Base-by-base conservation (phyloP, 1,140 invertebrate genomes). In the Neotoxoptera formosana region DNA sequence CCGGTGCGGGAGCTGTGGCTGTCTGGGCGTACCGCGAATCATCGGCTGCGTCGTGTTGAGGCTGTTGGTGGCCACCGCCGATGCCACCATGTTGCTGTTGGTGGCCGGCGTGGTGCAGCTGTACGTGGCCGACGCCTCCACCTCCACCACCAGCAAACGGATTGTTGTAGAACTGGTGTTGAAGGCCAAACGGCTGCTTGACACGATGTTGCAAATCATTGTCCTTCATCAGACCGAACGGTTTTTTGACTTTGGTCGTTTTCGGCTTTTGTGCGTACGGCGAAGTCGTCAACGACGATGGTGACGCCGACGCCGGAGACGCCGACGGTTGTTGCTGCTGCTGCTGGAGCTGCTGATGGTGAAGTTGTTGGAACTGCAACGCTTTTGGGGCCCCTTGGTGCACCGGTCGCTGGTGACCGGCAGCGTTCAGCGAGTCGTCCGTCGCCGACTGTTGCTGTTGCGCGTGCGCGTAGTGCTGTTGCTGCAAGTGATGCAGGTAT, bases 401-500 rank as follows among this genome's bases (percentile, higher is more conserved):
- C 36, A 86, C 76, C 23, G 76, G 76, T 9, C n/a, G 76, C 34
- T 93, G 91, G 7, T 93, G 48, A 4, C 48, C 48, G 34, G 51
- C 76, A 25, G 91, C 81, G 25, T 90, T 90, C 36, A 67, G 89
- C 36, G 89, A 45, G 14, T 90, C 67, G n/a, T 14, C 36, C 1
- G 7, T 17, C 45, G 45, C 91, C 45, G 36, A 90, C 36, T 60
- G 53, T 41, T 90, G 88, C 67, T 92, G 67, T 41, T 91, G 90
- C 36, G 20, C 7, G 30, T 89, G 45, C 7, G 41, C 41, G 25
- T 67, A 48, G 60, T 92, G 91, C n/a, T 92, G 91, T 41, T 92
- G 91, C 34, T 92, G 91, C 47, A 92, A 41, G 9, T 92, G 91
- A 17, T 93, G 81, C 23, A 93, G 34, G 81, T 93, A 93, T 84